Evolutionary conservation across 2,797 vertebrate genomes (phyloP), one percentile per base, ranked within the genome.

Genomic region (Sebastes minor): DNA sequence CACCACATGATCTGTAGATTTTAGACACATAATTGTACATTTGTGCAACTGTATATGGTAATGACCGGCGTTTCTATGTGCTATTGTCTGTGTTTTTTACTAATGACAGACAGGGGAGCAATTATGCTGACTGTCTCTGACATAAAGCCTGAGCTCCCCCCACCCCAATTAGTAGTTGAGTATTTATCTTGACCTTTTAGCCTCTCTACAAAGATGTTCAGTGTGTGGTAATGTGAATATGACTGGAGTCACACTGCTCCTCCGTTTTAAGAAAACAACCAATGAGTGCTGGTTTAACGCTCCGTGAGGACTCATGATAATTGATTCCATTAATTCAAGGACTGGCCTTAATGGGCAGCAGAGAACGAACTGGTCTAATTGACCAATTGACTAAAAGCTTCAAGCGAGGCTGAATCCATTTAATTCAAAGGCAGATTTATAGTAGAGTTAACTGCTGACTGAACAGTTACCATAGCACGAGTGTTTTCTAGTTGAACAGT

Each of bases 1-100:
- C 93, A 99, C 96, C 82, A 94, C 94, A 49, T 95, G 85, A 95
- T 99, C 98, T 99, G 93, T 9, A 63, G 32, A 88, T 65, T 28
- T 49, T 5, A 68, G 7, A 89, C 20, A 76, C 30, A 57, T 8
- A 62, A 2, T n/a, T 74, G 55, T n/a, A 76, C 9, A 18, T 62
- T 63, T 49, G 16, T 62, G 22, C 1, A 55, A 22, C n/a, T 22
- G 42, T 8, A 8, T 7, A 27, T 55, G 1, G 12, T 56, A 49
- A n/a, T 73, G 49, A 78, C 53, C 49, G 4, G 30, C 2, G 4
- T 5, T 55, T 71, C 55, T n/a, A 42, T 62, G 33, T 28, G 18
- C 11, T 42, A 20, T 59, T 16, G 32, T 56, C 20, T 11, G 9
- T 23, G 12, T 6, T n/a, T 16, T 66, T 23, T 18, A 32, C 42